Evolutionary conservation across 2,888 invertebrate species (phyloP), one percentile per base, ranked within the genome.

Genomic region (Hemistola chrysoprasaria): DNA sequence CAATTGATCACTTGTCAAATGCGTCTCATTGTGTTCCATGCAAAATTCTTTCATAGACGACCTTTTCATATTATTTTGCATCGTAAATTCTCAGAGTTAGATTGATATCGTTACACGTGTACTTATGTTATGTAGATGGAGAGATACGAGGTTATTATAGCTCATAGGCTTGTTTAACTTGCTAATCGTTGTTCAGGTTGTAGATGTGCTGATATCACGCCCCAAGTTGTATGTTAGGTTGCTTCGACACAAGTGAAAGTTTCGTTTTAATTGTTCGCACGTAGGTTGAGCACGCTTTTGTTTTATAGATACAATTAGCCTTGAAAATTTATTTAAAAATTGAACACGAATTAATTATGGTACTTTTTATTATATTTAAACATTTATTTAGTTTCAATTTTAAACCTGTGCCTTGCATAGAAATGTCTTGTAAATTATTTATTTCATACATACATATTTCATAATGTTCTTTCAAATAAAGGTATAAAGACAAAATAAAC

Each of bases 1-100:
- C 81, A 85, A 86, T 82, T 74, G 83, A 78, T 84, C 83, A 85
- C 84, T 84, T 85, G 85, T 78, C 78, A 73, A 70, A 65, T 60
- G 59, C 49, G 51, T 56, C 58, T 56, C 65, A 70, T 76, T 76
- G 76, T 76, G 24, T 34, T 10, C 38, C 24, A 43, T 34, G 43
- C 43, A 28, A 44, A 42, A 39, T 44, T 27, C 34, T 39, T 39
- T 38, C 33, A 29, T 39, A 51, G 38, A 70, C 69, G 71, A 73
- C 72, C 70, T 34, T 35, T 38, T 35, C 67, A 60, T 61, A 65
- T 62, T 77, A 60, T 76, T 75, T 75, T 67, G 66, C 55, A 47
- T 73, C 71, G 72, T 78, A 74, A 76, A 73, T 72, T 62, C 50
- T 56, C 48, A 47, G 39, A 36, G 8, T 45, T 66, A 75, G 78